A percentile compares a stretch with the other conserved stretches of the same genome.
Evolutionary conservation across 2,113 vertebrate species (phyloP).

Genomic region (Cettia cetti): DNA sequence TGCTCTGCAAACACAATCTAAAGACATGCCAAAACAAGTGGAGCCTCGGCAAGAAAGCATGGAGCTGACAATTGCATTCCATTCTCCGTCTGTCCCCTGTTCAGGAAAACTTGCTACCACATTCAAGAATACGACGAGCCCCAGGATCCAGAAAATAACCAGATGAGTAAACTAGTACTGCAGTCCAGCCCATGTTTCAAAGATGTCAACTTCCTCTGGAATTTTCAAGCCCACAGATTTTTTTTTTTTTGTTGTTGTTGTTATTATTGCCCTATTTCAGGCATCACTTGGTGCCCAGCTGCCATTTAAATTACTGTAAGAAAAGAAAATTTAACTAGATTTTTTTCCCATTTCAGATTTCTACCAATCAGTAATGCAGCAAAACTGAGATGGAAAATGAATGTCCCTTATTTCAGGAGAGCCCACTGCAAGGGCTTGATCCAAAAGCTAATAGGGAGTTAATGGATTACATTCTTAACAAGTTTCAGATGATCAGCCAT

Average conservation of each 20-base stretch:
- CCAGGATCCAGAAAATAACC: background rate
- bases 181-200: background rate
- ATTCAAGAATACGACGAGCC: background rate
- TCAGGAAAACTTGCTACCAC: background rate
- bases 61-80: background rate
- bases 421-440: background rate
- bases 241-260: too few species aligned
- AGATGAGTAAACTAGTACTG: background rate
- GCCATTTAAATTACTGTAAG: background rate
- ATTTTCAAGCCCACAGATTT: background rate
- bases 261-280: background rate
- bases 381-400: background rate
- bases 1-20: background rate
- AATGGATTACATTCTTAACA: slow-evolving; percentile 32
- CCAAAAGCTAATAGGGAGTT: background rate
- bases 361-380: background rate
- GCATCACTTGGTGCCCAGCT: background rate
- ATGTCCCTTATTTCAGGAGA: background rate
- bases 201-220: background rate
- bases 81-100: background rate
- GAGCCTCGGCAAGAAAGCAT: background rate
- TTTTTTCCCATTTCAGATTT: background rate
- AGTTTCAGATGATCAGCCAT: slow-evolving; percentile 55
- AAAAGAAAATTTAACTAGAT: background rate
- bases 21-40: background rate